Conservation (phyloP, 2,113 vertebrate species). For the Nothobranchius kuhntae region DNA sequence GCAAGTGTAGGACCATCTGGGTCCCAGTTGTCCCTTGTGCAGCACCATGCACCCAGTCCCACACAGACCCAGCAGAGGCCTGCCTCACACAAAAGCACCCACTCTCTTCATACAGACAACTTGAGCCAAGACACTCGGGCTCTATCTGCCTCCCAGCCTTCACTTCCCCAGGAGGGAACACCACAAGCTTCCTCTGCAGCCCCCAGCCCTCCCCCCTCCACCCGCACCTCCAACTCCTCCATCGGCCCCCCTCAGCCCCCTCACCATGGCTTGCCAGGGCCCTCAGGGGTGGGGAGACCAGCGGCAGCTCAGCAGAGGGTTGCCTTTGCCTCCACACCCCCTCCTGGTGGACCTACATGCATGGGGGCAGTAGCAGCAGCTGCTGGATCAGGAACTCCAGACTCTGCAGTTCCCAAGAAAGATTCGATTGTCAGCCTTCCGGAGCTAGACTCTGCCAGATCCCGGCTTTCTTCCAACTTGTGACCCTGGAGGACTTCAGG, state of each 20-base stretch:
- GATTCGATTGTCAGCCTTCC: constrained; percentile 87
- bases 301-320: constrained; percentile 74
- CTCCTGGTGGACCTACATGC: constrained; percentile 63
- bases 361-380: constrained; percentile 63
- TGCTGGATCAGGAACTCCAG: constrained; percentile 75
- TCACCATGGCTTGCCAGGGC: constrained; percentile 71
- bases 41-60: constrained; percentile 82
- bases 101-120: constrained; percentile 84
- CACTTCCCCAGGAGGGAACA: constrained; percentile 86
- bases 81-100: constrained; percentile 85
- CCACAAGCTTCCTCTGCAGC: constrained; percentile 71
- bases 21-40: constrained; percentile 88
- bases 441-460: constrained; percentile 89
- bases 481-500: constrained; percentile 84
- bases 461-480: constrained; percentile 95
- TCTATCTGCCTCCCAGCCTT: constrained; percentile 91
- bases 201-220: constrained; percentile 82
- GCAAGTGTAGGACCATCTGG: constrained; percentile 78
- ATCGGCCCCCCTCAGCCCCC: constrained; percentile 71
- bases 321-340: constrained; percentile 73
- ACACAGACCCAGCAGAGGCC: constrained; percentile 83
- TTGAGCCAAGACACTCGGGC: constrained; percentile 88
- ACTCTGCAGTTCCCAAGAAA: constrained; percentile 82
- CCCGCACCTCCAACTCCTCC: constrained; percentile 82
- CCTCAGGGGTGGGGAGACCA: constrained; percentile 73